Conservation (phyloP, 2,113 vertebrate genomes). For the Sinosuthora webbiana region DNA sequence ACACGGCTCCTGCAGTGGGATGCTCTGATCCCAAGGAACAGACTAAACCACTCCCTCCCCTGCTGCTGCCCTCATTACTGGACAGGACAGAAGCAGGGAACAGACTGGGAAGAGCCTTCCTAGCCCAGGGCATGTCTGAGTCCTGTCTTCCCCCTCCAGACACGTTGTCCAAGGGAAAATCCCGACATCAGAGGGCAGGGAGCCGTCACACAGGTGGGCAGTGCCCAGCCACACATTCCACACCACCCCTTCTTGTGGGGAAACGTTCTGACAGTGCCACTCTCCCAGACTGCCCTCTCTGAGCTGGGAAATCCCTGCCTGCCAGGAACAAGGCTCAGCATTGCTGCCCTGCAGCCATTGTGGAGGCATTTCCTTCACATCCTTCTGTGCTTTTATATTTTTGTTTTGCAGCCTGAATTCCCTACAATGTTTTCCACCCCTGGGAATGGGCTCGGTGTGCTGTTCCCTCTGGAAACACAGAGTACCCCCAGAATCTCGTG, state of each 20-base stretch:
- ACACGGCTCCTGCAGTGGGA: not conserved
- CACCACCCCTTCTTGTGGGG: not conserved
- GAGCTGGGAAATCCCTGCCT: not conserved
- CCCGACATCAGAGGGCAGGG: not conserved
- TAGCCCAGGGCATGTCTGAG: not conserved
- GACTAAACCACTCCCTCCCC: not conserved
- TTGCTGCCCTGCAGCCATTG: not conserved
- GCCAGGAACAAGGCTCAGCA: not conserved
- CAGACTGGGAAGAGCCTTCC: not conserved
- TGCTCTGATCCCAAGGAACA: not conserved
- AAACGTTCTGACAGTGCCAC: accelerated
- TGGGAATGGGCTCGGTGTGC: not conserved
- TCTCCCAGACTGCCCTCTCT: not conserved
- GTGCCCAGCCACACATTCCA: too few relatives aligned
- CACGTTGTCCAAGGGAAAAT: not conserved
- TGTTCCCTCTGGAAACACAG: not conserved
- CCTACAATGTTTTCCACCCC: not conserved
- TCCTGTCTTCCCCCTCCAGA: accelerated
- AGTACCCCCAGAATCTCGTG: not conserved
- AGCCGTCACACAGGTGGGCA: not conserved
- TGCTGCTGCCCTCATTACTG: not conserved
- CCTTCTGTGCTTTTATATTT: too few relatives aligned
- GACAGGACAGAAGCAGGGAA: not conserved
- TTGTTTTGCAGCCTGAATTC: not conserved
- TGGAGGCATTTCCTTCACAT: not conserved